Evolutionary conservation across 1,140 invertebrate genomes (phyloP).

Genomic region (Lysiphlebus fabarum): DNA sequence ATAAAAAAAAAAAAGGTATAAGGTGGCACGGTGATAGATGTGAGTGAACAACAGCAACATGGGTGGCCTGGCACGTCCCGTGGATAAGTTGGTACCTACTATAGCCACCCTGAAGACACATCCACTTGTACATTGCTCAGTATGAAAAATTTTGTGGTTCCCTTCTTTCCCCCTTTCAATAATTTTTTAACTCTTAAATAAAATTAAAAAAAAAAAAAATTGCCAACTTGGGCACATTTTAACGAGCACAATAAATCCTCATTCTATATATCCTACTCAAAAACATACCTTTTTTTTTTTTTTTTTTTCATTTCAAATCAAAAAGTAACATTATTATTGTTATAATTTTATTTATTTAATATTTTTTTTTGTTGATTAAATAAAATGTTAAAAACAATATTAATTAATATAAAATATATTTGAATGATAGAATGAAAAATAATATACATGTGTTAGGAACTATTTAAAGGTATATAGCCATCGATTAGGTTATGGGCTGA

Average conservation of each 20-base stretch:
- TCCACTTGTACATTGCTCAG: slow-evolving; percentile 22
- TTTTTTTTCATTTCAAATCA: too few species aligned
- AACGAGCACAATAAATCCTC: too few species aligned
- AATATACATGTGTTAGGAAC: slow-evolving; percentile 8
- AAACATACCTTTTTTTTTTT: too few species aligned
- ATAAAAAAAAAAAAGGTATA: slow-evolving; percentile 32
- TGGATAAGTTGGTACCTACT: slow-evolving; percentile 41
- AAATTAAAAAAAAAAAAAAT: slow-evolving; percentile 1
- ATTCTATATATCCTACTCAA: too few species aligned
- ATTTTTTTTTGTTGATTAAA: too few species aligned
- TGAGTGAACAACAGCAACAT: slow-evolving; percentile 52
- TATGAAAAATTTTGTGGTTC: too few species aligned
- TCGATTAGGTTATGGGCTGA: slow-evolving; percentile 6
- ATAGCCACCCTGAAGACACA: slow-evolving; percentile 53
- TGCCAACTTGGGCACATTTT: not conserved
- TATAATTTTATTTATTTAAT: too few species aligned
- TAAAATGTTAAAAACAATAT: too few species aligned
- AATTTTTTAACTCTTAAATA: not conserved
- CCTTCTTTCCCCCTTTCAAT: not conserved
- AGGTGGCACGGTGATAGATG: slow-evolving; percentile 55
- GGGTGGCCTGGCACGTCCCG: slow-evolving; percentile 52
- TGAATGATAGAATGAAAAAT: slow-evolving; percentile 4
- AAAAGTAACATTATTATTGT: too few species aligned
- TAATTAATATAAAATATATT: too few species aligned
- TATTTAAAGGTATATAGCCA: slow-evolving; percentile 11